phyloP scores from a whole-genome alignment of 2,113 vertebrate species.

The Dicerorhinus sumatrensis region DNA sequence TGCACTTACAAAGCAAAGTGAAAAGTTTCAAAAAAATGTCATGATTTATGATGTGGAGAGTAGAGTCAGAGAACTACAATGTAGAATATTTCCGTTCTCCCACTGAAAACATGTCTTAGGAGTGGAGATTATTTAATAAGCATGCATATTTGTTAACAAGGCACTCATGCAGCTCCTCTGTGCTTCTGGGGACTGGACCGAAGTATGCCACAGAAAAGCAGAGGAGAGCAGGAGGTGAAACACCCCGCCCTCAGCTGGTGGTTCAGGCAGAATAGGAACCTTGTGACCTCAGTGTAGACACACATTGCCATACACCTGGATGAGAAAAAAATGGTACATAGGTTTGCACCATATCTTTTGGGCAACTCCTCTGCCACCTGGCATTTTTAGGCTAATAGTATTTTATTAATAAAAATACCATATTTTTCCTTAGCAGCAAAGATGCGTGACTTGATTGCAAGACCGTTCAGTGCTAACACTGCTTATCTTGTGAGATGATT shows the following conservation, averaged over 20 bases:
- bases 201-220: background rate
- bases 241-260: background rate
- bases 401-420: conserved; percentile 69
- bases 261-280: background rate
- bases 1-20: conserved; percentile 38
- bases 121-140: background rate
- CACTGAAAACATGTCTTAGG: background rate
- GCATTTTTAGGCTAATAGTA: conserved; percentile 9
- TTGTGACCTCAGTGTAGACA: background rate
- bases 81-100: background rate
- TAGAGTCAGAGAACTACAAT: background rate
- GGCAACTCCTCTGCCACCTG: background rate
- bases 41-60: background rate
- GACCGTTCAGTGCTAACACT: background rate
- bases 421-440: background rate
- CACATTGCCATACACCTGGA: background rate
- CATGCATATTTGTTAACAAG: background rate
- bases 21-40: background rate
- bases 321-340: background rate
- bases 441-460: background rate
- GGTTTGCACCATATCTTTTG: background rate
- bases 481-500: background rate
- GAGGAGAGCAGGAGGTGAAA: background rate
- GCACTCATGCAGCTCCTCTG: background rate
- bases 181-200: background rate